phyloP scores from a whole-genome alignment of 2,797 vertebrate genomes.

The Enoplosus armatus region DNA sequence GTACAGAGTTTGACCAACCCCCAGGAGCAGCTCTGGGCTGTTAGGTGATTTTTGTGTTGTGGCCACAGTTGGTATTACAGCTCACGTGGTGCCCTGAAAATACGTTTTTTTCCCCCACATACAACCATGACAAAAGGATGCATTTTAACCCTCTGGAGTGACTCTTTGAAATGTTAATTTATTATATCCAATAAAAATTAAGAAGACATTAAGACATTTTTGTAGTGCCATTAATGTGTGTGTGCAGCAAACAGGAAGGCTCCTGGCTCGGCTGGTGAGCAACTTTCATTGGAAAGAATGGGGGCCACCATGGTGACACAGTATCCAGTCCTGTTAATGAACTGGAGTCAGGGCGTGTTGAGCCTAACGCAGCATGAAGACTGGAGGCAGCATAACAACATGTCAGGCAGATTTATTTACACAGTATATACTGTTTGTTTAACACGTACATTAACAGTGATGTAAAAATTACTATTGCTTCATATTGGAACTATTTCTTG shows the following conservation, averaged over 20 bases:
- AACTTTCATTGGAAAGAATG: background rate
- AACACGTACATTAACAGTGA: background rate
- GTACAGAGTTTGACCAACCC: too few relatives aligned
- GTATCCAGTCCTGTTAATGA: background rate
- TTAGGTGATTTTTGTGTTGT: background rate
- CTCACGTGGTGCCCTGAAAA: background rate
- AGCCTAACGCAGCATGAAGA: background rate
- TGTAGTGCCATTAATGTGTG: background rate
- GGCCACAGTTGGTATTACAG: constrained; percentile 11
- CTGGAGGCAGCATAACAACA: background rate
- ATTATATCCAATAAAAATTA: background rate
- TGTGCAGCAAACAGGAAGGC: background rate
- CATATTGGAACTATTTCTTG: background rate
- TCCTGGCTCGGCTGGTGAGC: background rate
- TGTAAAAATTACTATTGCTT: background rate
- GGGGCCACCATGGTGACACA: background rate
- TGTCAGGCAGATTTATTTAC: background rate
- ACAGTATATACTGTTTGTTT: background rate
- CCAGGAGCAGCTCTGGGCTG: background rate
- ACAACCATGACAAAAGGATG: background rate
- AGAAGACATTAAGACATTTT: background rate
- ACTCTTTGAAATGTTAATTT: background rate
- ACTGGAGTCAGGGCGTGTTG: background rate
- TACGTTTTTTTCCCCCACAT: rapidly evolving
- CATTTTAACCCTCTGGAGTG: background rate